Evolutionary conservation across 2,797 vertebrate species (phyloP).

Genomic region (Somateria mollissima): DNA sequence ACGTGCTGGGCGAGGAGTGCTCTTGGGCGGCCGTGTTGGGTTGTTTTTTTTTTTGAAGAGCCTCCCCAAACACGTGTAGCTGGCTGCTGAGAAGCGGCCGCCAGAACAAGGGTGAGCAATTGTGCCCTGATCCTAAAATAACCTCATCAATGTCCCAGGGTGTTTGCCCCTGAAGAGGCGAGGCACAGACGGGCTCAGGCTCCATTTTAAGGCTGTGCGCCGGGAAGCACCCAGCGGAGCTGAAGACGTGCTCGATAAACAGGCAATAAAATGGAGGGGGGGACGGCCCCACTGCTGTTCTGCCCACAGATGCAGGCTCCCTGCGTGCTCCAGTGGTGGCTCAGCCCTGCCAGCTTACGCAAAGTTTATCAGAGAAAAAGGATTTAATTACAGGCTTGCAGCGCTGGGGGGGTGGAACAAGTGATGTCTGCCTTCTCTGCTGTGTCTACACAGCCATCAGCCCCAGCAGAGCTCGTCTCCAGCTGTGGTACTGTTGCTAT

Average conservation of each 20-base stretch:
- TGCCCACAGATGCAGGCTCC: neutral
- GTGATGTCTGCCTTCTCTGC: neutral
- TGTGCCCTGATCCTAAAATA: slow-evolving; percentile 31
- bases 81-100: neutral
- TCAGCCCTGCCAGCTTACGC: neutral
- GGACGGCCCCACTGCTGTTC: neutral
- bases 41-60: neutral
- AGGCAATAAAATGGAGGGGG: neutral
- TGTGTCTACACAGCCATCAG: neutral
- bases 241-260: neutral
- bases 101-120: neutral
- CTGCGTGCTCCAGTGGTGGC: neutral
- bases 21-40: neutral
- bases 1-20: neutral
- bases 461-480: neutral
- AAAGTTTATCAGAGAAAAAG: neutral
- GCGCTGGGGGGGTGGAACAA: neutral
- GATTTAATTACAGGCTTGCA: slow-evolving; percentile 25
- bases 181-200: neutral
- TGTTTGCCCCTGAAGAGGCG: slow-evolving; percentile 10
- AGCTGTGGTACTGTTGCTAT: neutral
- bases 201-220: slow-evolving; percentile 1
- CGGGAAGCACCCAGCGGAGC: neutral
- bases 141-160: slow-evolving; percentile 29
- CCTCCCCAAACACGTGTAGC: neutral